phyloP scores from a whole-genome alignment of 1,140 invertebrate genomes.

The Meloidogyne chitwoodi region DNA sequence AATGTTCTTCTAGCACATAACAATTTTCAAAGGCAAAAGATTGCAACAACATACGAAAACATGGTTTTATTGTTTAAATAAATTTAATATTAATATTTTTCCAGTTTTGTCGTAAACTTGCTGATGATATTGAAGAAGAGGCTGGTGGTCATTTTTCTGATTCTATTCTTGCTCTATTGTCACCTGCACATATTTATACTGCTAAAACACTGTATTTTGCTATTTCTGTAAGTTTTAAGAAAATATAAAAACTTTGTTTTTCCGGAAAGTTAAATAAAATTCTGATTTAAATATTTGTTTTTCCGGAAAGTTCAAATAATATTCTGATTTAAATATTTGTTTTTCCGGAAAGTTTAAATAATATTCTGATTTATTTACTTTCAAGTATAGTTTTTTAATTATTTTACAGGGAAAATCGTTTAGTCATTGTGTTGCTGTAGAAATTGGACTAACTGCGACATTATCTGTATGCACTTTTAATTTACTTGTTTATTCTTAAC shows the following conservation, averaged over 20 bases:
- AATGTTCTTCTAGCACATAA: constrained; percentile 39
- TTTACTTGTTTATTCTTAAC: not conserved
- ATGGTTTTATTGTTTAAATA: constrained; percentile 22
- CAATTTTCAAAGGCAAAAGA: constrained; percentile 49
- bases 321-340: not conserved
- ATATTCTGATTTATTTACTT: not conserved
- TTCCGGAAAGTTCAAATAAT: not conserved
- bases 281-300: not conserved
- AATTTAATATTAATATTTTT: not conserved
- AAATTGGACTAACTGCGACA: constrained; percentile 38
- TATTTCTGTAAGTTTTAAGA: constrained; percentile 22
- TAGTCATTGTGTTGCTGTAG: constrained; percentile 36
- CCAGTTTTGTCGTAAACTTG: constrained; percentile 31
- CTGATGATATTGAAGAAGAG: constrained; percentile 45
- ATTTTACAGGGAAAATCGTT: constrained; percentile 18
- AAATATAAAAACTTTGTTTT: no score
- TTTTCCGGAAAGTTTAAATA: not conserved
- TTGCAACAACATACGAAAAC: constrained; percentile 42
- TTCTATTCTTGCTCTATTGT: constrained; percentile 32
- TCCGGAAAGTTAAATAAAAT: no score
- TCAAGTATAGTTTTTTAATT: not conserved
- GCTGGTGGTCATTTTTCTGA: constrained; percentile 46
- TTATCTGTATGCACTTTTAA: constrained; percentile 21
- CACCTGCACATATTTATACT: constrained; percentile 46
- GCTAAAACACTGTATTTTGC: constrained; percentile 33